These are phyloP conservation scores for Drosophila mimica DNA, from an alignment of 2,888 invertebrate species.

Conservation along the genomic window DNA sequence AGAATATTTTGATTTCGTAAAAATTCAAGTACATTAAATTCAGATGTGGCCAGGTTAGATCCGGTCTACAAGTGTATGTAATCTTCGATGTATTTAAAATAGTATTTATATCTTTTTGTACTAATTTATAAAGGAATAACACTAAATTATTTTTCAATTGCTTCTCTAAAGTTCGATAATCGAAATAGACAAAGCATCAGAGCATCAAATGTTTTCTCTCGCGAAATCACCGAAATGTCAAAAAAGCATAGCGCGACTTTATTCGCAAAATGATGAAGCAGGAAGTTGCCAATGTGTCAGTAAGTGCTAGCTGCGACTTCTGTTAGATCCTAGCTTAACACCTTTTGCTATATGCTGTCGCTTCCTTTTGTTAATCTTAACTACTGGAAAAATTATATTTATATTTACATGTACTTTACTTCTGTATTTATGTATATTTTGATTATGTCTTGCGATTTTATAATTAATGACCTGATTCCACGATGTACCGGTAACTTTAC, in stretches of 20 bases:
- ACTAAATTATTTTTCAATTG: neutral
- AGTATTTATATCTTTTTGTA: neutral
- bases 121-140: neutral
- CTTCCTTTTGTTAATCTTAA: slow-evolving; percentile 59
- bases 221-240: slow-evolving; percentile 78
- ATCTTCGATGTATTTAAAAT: neutral
- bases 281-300: slow-evolving; percentile 1
- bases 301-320: slow-evolving; percentile 4
- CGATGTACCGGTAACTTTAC: too few relatives aligned
- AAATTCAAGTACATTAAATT: too few relatives aligned
- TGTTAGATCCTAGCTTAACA: slow-evolving; percentile 51
- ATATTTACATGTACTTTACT: neutral
- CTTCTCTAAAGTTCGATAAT: neutral
- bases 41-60: neutral
- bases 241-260: slow-evolving; percentile 81
- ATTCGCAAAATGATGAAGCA: slow-evolving; percentile 73
- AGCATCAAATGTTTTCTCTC: slow-evolving; percentile 32
- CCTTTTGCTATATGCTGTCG: slow-evolving; percentile 44
- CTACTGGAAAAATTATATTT: slow-evolving; percentile 55
- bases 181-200: slow-evolving; percentile 10
- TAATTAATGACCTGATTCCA: too few relatives aligned
- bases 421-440: slow-evolving; percentile 19
- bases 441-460: too few relatives aligned
- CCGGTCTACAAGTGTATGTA: neutral
- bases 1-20: too few relatives aligned